Conservation (phyloP, 2,113 vertebrate genomes). For the Zapornia atra region DNA sequence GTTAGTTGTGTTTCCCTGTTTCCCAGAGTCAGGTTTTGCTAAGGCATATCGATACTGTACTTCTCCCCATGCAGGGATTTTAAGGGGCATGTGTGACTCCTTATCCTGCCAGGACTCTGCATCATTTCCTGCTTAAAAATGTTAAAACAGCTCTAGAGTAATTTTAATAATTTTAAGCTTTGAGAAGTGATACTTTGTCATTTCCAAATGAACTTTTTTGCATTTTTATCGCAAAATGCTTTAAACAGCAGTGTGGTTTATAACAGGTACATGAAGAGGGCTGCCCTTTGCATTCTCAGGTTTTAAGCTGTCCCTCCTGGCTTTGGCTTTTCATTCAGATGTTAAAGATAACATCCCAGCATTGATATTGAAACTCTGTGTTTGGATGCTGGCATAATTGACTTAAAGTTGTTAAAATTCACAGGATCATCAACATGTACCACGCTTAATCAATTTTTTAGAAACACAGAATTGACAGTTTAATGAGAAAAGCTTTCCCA, state of each 20-base stretch:
- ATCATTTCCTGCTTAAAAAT: not conserved
- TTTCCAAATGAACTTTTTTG: not conserved
- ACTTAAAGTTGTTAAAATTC: conserved; percentile 53
- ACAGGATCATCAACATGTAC: not conserved
- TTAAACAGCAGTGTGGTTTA: not conserved
- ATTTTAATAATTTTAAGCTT: not conserved
- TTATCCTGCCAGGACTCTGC: not conserved
- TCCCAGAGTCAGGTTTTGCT: fast-evolving
- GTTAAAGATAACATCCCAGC: not conserved
- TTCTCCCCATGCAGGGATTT: not conserved
- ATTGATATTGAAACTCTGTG: not conserved
- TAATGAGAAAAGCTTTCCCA: conserved; percentile 57
- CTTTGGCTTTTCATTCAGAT: not conserved
- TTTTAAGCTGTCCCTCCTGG: not conserved
- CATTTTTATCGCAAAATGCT: not conserved
- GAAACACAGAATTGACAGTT: conserved; percentile 28
- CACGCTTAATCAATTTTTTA: conserved; percentile 38
- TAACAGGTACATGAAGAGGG: not conserved
- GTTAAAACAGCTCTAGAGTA: not conserved
- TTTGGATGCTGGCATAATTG: conserved; percentile 1
- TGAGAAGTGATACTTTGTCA: not conserved
- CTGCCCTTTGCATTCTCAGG: not conserved
- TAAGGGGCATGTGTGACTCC: not conserved
- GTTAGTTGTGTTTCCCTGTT: not conserved
- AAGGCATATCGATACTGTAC: not conserved